A percentile compares a stretch with the other conserved stretches of the same genome.
Conservation (phyloP, 1,140 invertebrate species). For the Neodiprion fabricii region DNA sequence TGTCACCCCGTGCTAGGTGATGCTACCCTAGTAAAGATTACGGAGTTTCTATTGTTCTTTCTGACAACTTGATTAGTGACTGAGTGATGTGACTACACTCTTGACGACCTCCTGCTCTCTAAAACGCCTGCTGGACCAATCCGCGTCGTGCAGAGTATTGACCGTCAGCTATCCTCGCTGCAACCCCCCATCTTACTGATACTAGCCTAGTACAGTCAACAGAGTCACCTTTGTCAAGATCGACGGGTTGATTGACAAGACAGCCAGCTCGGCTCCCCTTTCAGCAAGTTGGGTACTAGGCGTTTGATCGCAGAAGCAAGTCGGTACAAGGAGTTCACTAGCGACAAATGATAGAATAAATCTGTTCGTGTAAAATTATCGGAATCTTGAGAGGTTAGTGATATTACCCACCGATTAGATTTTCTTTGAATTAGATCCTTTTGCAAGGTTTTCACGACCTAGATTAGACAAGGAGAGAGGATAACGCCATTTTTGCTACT, state of each 20-base stretch:
- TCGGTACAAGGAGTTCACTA: no score
- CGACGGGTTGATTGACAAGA: neutral
- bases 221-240: neutral
- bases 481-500: no score
- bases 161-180: neutral
- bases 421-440: no score
- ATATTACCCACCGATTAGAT: no score
- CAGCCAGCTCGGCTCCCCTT: neutral
- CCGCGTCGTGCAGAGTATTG: neutral
- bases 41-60: neutral
- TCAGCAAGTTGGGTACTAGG: no score
- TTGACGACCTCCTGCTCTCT: neutral
- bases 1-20: neutral
- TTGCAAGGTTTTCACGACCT: no score
- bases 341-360: no score
- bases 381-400: no score
- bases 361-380: no score
- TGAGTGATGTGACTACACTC: neutral
- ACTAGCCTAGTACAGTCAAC: neutral
- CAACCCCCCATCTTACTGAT: neutral
- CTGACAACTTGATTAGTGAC: slow-evolving; percentile 3
- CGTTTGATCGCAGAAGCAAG: no score
- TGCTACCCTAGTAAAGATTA: neutral
- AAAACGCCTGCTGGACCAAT: neutral
- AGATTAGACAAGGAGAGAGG: no score